Conservation (phyloP, 2,888 invertebrate genomes). For the Phortica magna region DNA sequence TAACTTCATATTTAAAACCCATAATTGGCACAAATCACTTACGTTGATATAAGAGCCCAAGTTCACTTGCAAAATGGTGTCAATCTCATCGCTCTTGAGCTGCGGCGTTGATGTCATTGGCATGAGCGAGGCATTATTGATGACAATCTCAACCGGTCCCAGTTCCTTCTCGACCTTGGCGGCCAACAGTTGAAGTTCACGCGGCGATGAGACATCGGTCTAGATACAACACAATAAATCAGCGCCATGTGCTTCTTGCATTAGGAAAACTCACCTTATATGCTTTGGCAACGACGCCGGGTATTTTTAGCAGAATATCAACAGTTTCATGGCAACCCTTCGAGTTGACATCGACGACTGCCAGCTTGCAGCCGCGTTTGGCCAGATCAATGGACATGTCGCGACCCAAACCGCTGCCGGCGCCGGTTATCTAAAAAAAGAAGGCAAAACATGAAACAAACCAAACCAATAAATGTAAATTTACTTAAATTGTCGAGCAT, state of each 20-base stretch:
- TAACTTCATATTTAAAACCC: constrained; percentile 25
- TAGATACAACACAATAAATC: constrained; percentile 41
- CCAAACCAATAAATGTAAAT: constrained; percentile 23
- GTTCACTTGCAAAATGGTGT: constrained; percentile 78
- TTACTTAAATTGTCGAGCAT: constrained; percentile 29
- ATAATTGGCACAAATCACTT: constrained; percentile 45
- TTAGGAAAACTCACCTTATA: constrained; percentile 66
- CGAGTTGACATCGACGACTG: constrained; percentile 77
- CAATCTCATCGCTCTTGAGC: constrained; percentile 76
- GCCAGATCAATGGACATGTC: constrained; percentile 77
- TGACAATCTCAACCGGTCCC: constrained; percentile 78
- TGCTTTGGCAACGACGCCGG: constrained; percentile 72
- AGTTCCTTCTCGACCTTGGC: constrained; percentile 75
- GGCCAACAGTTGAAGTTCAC: constrained; percentile 73
- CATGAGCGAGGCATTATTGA: constrained; percentile 79
- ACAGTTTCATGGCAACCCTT: constrained; percentile 75
- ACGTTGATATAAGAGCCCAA: constrained; percentile 78
- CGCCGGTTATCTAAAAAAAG: constrained; percentile 77
- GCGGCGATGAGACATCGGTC: constrained; percentile 77
- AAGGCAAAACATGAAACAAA: not conserved
- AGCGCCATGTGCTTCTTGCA: not conserved
- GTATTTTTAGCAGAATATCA: constrained; percentile 72
- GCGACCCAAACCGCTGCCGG: constrained; percentile 78
- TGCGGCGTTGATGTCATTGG: constrained; percentile 76
- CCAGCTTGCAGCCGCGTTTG: constrained; percentile 76